Conservation (phyloP, 2,113 vertebrate genomes). For the Megaleporinus macrocephalus region DNA sequence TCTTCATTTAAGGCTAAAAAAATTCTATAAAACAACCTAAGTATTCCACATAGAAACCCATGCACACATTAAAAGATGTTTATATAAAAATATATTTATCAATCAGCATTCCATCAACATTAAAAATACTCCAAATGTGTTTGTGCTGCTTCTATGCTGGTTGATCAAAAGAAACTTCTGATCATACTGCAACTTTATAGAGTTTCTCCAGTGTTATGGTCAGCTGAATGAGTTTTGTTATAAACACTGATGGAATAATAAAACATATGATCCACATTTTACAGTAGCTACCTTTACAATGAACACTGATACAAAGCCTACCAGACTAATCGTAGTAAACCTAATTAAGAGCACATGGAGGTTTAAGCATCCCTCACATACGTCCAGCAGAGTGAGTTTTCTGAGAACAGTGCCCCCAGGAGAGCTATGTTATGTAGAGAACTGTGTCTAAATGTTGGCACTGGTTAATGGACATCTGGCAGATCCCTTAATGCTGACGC, state of each 20-base stretch:
- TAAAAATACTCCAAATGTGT: too few relatives aligned
- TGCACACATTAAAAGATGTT: too few relatives aligned
- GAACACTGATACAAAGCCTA: neutral
- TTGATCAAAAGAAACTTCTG: too few relatives aligned
- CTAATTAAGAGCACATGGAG: neutral
- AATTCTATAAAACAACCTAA: too few relatives aligned
- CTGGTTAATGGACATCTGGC: conserved; percentile 42
- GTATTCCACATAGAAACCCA: too few relatives aligned
- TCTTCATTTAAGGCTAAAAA: too few relatives aligned
- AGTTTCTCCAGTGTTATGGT: neutral
- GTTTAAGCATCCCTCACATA: conserved; percentile 23
- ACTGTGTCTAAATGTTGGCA: conserved; percentile 15
- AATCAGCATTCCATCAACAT: too few relatives aligned
- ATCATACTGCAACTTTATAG: too few relatives aligned
- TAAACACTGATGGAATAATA: conserved; percentile 8
- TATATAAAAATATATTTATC: too few relatives aligned
- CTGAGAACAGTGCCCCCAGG: neutral
- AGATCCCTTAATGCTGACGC: conserved; percentile 5
- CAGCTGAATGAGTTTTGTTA: neutral
- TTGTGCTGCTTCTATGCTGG: too few relatives aligned
- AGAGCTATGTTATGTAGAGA: neutral
- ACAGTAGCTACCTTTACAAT: neutral
- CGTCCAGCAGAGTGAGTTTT: neutral
- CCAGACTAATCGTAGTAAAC: conserved; percentile 4
- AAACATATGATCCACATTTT: neutral